Evolutionary conservation across 2,113 vertebrate genomes (phyloP).

Genomic region (Ivindomyrus marchei): DNA sequence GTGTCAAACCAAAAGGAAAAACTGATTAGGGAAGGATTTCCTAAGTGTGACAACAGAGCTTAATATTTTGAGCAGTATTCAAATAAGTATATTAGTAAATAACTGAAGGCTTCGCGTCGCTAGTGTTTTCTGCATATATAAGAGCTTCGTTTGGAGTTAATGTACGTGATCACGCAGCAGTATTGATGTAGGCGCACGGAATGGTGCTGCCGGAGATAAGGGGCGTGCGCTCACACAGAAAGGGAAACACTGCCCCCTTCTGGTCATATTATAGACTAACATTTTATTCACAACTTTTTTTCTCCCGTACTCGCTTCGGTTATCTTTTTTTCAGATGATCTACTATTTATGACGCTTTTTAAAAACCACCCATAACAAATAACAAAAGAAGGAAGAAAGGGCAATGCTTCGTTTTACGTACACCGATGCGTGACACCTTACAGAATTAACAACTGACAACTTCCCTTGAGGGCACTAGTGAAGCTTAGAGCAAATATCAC

Average conservation of each 20-base stretch:
- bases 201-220: neutral
- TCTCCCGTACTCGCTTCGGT: neutral
- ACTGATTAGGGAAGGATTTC: neutral
- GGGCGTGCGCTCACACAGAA: neutral
- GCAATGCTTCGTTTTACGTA: neutral
- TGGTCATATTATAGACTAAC: conserved; percentile 29
- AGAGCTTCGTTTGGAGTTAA: neutral
- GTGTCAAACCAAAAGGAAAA: neutral
- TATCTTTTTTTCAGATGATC: neutral
- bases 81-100: neutral
- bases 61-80: neutral
- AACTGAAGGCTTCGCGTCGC: neutral
- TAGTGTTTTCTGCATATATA: neutral
- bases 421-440: neutral
- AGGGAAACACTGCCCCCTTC: conserved; percentile 54
- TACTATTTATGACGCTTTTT: neutral
- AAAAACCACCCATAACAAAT: neutral
- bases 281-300: neutral
- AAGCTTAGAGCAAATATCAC: neutral
- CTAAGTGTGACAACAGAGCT: neutral
- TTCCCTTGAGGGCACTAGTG: neutral
- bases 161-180: neutral
- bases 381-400: neutral
- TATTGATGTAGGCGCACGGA: neutral
- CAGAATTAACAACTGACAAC: neutral